A percentile compares a stretch with the other conserved stretches of the same genome.
These are phyloP conservation scores for Cephalopterus ornatus DNA, from an alignment of 2,113 vertebrate genomes.

Conservation along the genomic window DNA sequence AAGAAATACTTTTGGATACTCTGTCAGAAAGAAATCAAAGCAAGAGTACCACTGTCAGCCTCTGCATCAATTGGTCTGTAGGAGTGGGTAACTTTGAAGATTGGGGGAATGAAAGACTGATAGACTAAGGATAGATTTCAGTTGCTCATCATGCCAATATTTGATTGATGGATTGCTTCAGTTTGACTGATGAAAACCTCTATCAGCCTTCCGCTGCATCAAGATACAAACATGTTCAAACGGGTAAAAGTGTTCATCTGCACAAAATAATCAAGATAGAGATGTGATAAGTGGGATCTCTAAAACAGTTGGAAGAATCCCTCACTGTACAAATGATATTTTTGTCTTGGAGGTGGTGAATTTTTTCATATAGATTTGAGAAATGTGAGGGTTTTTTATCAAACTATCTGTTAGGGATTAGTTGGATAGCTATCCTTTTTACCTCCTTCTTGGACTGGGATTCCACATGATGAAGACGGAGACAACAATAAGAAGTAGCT, in stretches of 20 bases:
- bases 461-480: not conserved
- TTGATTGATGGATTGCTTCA: constrained; percentile 21
- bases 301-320: not conserved
- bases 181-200: not conserved
- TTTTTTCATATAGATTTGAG: not conserved
- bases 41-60: constrained; percentile 8
- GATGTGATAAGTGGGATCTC: not conserved
- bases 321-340: not conserved
- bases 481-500: not conserved
- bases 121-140: not conserved
- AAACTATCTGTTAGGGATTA: not conserved
- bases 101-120: not conserved
- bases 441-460: not conserved
- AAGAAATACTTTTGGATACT: constrained; percentile 53
- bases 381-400: not conserved
- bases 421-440: not conserved
- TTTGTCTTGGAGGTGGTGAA: not conserved
- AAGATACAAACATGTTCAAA: not conserved
- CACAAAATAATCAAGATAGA: not conserved
- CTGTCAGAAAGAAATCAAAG: constrained; percentile 53
- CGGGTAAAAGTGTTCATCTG: constrained; percentile 9
- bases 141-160: constrained; percentile 5
- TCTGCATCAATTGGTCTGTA: constrained; percentile 31
- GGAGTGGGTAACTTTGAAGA: constrained; percentile 31
- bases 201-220: not conserved